These are phyloP conservation scores for Esox lucius DNA, from an alignment of 2,797 vertebrate genomes.

Conservation along the genomic window DNA sequence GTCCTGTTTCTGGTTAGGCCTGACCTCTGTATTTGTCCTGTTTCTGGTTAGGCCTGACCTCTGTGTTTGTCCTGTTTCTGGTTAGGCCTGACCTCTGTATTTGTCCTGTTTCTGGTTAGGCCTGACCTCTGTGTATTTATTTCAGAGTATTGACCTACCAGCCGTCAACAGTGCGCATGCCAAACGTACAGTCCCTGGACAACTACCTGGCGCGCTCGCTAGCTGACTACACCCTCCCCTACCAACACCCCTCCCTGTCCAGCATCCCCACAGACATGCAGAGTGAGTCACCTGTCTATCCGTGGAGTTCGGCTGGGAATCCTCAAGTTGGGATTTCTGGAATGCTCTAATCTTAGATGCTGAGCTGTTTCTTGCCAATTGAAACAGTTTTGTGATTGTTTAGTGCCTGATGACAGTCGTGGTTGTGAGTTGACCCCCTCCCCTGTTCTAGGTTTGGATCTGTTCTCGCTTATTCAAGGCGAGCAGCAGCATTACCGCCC, in stretches of 20 bases:
- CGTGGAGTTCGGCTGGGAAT: no score
- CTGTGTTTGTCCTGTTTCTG: no score
- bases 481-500: slow-evolving; percentile 95
- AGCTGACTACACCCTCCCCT: slow-evolving; percentile 89
- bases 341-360: background rate
- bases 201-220: slow-evolving; percentile 85
- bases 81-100: no score
- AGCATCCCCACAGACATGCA: slow-evolving; percentile 90
- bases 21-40: no score
- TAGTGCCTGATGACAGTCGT: no score
- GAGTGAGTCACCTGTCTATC: slow-evolving; percentile 73
- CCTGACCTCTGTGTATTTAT: background rate
- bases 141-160: slow-evolving; percentile 91
- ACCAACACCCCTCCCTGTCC: slow-evolving; percentile 87
- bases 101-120: background rate
- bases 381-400: background rate
- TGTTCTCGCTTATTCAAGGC: slow-evolving; percentile 93
- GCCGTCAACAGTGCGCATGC: slow-evolving; percentile 83
- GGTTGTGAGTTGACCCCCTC: background rate
- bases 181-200: slow-evolving; percentile 84
- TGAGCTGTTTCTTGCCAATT: background rate
- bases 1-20: no score
- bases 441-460: slow-evolving; percentile 86
- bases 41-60: no score
- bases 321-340: no score